A percentile compares a stretch with the other conserved stretches of the same genome.
Evolutionary conservation across 1,140 invertebrate species (phyloP).

Genomic region (Drosophila novamexicana): DNA sequence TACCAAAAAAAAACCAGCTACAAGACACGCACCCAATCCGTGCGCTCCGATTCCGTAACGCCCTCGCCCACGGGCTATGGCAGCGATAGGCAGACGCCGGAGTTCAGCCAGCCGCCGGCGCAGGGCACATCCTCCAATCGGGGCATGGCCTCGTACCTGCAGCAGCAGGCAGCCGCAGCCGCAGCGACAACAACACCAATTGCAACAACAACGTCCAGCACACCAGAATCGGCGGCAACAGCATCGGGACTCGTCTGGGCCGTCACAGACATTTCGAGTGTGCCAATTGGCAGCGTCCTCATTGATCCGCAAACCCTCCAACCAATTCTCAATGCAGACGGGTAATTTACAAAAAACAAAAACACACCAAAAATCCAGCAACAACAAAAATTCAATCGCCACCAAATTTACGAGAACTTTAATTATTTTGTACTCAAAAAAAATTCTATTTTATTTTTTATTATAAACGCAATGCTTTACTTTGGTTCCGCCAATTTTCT

Average conservation of each 20-base stretch:
- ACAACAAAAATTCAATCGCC: constrained; percentile 43
- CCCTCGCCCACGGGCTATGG: constrained; percentile 88
- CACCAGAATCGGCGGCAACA: constrained; percentile 36
- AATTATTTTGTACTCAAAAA: constrained; percentile 10
- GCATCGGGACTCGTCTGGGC: constrained; percentile 90
- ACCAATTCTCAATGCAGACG: constrained; percentile 88
- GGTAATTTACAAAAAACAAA: constrained; percentile 85
- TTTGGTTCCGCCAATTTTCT: constrained; percentile 6
- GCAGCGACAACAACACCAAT: constrained; percentile 30
- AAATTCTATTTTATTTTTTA: constrained; percentile 11
- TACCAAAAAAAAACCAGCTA: constrained; percentile 63
- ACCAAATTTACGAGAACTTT: constrained; percentile 26
- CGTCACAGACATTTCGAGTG: constrained; percentile 91
- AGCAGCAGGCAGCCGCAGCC: constrained; percentile 36
- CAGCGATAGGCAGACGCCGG: constrained; percentile 82
- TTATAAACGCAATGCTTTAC: constrained; percentile 32
- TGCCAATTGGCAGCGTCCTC: constrained; percentile 93
- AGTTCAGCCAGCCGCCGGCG: constrained; percentile 58
- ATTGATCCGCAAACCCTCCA: constrained; percentile 92
- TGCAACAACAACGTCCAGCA: constrained; percentile 32
- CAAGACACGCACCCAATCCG: constrained; percentile 87
- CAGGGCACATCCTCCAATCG: constrained; percentile 29
- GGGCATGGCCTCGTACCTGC: constrained; percentile 33
- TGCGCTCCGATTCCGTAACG: constrained; percentile 90
- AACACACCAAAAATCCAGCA: constrained; percentile 48